Evolutionary conservation across 2,113 vertebrate species (phyloP), one percentile per base, ranked within the genome.

Genomic region (Chloropsis cyanopogon): DNA sequence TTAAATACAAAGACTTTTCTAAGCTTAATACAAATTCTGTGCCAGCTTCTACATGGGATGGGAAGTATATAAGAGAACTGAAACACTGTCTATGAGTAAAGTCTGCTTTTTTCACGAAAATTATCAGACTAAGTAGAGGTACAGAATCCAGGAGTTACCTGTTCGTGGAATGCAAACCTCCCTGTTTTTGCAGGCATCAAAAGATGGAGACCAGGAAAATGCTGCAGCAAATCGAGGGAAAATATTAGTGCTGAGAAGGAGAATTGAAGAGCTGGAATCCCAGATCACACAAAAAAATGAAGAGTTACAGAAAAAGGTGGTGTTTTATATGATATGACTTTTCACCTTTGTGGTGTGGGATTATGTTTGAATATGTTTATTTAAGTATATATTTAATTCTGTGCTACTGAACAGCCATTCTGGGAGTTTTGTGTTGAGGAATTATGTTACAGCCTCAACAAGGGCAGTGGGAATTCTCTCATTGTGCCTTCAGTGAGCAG

Each of bases 211-310:
- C 35, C 96, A 97, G 31, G 98, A 99, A 33, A 98, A 98, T 16
- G 95, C 97, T 60, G 97, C 97, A 5, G 98, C 98, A 56, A 99
- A 96, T 77, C 97, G 99, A 69, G 99, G 98, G 5, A 99, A 99
- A 94, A 98, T 99, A 35, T 65, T 99, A 23, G 72, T 99, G 46
- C 96, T 99, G 49, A 98, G 97, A 96, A 99, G 98, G 97, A 99
- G 98, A 73, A 97, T 98, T 4, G 98, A 99, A 90, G 99, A 99
- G 41, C 95, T 99, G 9, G 99, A 99, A 84, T 96, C 97, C 20
- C 98, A 98, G 84, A 97, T 99, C n/a, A 49, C 91, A 8, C 97
- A 97, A 12, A 98, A 97, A 96, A 97, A 98, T 82, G 93, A 97
- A 78, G 98, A 98, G 11, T 95, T 99, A 78, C 94, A 97, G 33